These are phyloP conservation scores for Bicyclus anynana DNA, from an alignment of 1,140 invertebrate genomes.

Conservation along the genomic window DNA sequence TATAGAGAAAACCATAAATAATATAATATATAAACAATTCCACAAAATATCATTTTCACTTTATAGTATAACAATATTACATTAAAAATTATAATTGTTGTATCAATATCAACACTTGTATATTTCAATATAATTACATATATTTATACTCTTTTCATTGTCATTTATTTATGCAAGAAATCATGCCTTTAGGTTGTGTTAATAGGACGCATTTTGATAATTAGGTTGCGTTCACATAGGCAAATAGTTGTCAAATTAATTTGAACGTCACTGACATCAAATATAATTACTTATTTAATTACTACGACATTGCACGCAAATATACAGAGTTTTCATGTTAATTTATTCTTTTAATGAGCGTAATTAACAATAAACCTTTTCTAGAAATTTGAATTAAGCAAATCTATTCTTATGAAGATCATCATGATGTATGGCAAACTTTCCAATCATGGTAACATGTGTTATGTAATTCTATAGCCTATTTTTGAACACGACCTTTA, in stretches of 20 bases:
- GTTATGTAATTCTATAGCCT: not conserved
- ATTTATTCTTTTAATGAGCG: no score
- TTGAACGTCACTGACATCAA: not conserved
- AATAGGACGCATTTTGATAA: slow-evolving; percentile 7
- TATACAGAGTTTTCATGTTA: no score
- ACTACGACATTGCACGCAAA: no score
- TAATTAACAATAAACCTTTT: no score
- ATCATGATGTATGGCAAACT: no score
- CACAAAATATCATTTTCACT: no score
- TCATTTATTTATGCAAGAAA: not conserved
- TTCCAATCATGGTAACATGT: not conserved
- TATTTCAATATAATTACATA: not conserved
- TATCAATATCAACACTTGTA: not conserved
- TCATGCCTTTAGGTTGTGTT: slow-evolving; percentile 26
- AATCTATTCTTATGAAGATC: no score
- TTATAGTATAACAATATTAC: no score
- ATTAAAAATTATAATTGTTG: not conserved
- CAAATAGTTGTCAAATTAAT: not conserved
- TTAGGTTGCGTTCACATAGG: slow-evolving; percentile 2
- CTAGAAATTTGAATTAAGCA: no score
- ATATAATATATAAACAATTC: no score
- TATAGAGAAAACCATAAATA: no score
- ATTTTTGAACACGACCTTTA: slow-evolving; percentile 7
- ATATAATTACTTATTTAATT: no score
- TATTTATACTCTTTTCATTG: not conserved